Evolutionary conservation across 2,888 invertebrate species (phyloP).

Genomic region (Pyralis farinalis): DNA sequence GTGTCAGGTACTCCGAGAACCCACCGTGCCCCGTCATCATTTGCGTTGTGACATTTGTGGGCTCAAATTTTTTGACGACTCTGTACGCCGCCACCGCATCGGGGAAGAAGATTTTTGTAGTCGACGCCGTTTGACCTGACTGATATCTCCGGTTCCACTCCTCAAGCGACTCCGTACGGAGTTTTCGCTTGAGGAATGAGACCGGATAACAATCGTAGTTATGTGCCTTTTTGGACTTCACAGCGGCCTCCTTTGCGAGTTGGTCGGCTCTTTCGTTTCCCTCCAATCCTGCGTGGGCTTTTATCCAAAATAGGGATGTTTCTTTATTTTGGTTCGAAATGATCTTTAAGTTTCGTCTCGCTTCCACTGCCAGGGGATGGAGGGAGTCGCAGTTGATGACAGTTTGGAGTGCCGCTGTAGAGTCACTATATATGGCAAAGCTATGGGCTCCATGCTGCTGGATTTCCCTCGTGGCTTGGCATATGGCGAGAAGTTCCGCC

Average conservation of each 20-base stretch:
- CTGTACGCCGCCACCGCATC: background rate
- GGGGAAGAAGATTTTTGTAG: constrained; percentile 13
- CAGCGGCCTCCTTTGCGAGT: no score
- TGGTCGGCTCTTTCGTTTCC: no score
- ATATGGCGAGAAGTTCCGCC: no score
- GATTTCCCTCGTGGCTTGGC: no score
- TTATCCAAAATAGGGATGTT: no score
- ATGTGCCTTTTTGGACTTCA: no score
- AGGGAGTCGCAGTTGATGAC: background rate
- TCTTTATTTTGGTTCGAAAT: no score
- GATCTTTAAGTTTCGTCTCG: background rate
- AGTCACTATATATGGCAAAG: background rate
- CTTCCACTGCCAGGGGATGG: background rate
- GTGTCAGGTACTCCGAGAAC: constrained; percentile 2
- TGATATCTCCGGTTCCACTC: constrained; percentile 15
- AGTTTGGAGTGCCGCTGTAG: background rate
- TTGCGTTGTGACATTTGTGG: background rate
- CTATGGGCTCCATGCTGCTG: no score
- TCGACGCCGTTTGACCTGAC: background rate
- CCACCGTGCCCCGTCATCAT: background rate
- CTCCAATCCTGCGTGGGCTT: no score
- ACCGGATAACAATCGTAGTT: background rate
- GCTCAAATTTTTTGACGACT: background rate
- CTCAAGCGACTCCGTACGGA: constrained; percentile 7
- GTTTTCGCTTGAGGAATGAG: background rate